Conservation (phyloP, 2,888 invertebrate genomes). For the Protophormia terraenovae region DNA sequence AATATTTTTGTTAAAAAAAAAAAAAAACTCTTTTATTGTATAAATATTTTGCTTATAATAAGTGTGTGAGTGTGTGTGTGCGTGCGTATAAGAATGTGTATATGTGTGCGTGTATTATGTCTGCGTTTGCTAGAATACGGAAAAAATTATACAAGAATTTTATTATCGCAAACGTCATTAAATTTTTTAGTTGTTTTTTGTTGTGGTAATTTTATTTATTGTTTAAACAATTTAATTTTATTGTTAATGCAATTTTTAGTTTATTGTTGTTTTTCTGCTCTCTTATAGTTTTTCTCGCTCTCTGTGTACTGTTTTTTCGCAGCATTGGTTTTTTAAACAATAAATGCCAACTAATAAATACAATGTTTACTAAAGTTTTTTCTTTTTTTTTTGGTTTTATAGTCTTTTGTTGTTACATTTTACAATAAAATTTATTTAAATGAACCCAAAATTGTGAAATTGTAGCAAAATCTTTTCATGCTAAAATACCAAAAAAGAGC, state of each 20-base stretch:
- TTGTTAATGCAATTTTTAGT: slow-evolving; percentile 43
- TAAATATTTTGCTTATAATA: background rate
- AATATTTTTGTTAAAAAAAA: background rate
- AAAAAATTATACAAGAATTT: slow-evolving; percentile 55
- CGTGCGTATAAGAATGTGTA: no score
- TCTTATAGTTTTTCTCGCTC: background rate
- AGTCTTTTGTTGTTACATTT: background rate
- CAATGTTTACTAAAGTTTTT: no score
- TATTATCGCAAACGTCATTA: slow-evolving; percentile 60
- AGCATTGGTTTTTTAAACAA: slow-evolving; percentile 9
- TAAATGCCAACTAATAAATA: background rate
- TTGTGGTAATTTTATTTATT: slow-evolving; percentile 37
- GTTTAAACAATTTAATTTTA: slow-evolving; percentile 56
- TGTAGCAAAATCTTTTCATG: background rate
- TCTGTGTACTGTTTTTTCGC: background rate
- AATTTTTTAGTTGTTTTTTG: slow-evolving; percentile 35
- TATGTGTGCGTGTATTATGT: background rate
- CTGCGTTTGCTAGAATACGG: slow-evolving; percentile 43
- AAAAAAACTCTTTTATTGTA: no score
- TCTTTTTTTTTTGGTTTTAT: no score
- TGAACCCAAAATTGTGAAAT: slow-evolving; percentile 23
- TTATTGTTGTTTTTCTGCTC: slow-evolving; percentile 47
- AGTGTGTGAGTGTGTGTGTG: background rate
- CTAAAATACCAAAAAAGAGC: background rate
- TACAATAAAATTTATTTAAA: slow-evolving; percentile 23